Evolutionary conservation across 2,888 invertebrate species (phyloP).

Genomic region (Idaea aversata): DNA sequence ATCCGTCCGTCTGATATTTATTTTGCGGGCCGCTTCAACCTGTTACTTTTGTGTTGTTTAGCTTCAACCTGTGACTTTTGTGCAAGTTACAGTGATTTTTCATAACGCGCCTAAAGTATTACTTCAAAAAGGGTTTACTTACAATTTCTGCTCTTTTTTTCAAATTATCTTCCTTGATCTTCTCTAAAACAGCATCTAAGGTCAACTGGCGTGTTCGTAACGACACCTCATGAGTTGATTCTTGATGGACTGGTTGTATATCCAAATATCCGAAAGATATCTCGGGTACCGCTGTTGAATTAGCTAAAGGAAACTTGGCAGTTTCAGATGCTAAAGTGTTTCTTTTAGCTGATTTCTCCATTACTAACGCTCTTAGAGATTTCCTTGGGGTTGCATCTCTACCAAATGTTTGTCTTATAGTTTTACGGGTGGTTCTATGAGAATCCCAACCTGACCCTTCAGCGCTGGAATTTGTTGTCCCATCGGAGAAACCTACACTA

Average conservation of each 20-base stretch:
- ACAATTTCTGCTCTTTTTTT: slow-evolving; percentile 53
- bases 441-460: slow-evolving; percentile 73
- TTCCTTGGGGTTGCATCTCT: slow-evolving; percentile 64
- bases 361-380: slow-evolving; percentile 63
- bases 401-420: slow-evolving; percentile 64
- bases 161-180: slow-evolving; percentile 49
- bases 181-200: slow-evolving; percentile 49
- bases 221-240: slow-evolving; percentile 47
- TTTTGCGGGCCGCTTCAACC: too few relatives aligned
- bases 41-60: too few relatives aligned
- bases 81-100: too few relatives aligned
- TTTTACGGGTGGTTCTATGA: slow-evolving; percentile 65
- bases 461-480: slow-evolving; percentile 52
- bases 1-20: too few relatives aligned
- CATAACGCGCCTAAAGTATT: not conserved
- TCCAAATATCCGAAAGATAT: slow-evolving; percentile 28
- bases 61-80: too few relatives aligned
- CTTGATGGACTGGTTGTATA: slow-evolving; percentile 28
- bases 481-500: slow-evolving; percentile 49
- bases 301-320: slow-evolving; percentile 41
- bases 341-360: slow-evolving; percentile 66
- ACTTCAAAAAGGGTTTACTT: slow-evolving; percentile 30
- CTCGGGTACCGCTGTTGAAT: slow-evolving; percentile 42
- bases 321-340: slow-evolving; percentile 42
- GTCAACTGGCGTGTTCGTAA: slow-evolving; percentile 41